Percentiles rank a stretch among this genome's conserved stretches.
phyloP scores from a whole-genome alignment of 2,797 vertebrate genomes.

The Acanthiza pusilla region DNA sequence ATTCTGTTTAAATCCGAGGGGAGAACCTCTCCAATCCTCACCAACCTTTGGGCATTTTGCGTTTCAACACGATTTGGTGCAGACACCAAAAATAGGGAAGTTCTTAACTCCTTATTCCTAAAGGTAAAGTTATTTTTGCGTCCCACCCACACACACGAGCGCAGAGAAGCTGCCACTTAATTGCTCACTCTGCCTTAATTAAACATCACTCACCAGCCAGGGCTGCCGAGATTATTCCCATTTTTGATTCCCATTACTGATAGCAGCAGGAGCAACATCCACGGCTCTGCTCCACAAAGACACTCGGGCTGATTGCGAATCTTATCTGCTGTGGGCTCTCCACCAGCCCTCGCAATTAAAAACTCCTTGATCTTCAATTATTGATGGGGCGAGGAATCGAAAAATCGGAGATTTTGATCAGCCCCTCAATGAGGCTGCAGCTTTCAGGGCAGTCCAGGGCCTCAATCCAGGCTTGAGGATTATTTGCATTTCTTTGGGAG shows the following conservation, averaged over 20 bases:
- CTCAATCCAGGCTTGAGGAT: neutral
- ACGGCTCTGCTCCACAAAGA: neutral
- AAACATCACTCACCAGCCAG: neutral
- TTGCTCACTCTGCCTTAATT: constrained; percentile 1
- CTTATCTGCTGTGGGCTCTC: neutral
- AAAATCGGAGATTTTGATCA: neutral
- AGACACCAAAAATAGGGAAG: rapidly evolving
- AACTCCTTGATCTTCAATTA: neutral
- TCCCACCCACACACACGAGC: neutral
- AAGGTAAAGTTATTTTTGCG: neutral
- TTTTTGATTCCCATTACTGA: neutral
- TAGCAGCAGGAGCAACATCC: neutral
- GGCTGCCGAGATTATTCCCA: neutral
- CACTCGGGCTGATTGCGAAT: neutral
- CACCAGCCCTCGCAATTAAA: neutral
- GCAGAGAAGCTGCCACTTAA: neutral
- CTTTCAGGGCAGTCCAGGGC: neutral
- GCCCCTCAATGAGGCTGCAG: neutral
- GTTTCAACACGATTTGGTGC: neutral
- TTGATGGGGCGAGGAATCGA: neutral
- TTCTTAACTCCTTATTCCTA: neutral
- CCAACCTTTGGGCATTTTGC: neutral
- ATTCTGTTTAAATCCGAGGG: neutral
- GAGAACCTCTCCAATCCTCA: neutral
- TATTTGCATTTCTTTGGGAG: neutral